phyloP scores from a whole-genome alignment of 2,888 invertebrate genomes.

The Drosophila macrospina region DNA sequence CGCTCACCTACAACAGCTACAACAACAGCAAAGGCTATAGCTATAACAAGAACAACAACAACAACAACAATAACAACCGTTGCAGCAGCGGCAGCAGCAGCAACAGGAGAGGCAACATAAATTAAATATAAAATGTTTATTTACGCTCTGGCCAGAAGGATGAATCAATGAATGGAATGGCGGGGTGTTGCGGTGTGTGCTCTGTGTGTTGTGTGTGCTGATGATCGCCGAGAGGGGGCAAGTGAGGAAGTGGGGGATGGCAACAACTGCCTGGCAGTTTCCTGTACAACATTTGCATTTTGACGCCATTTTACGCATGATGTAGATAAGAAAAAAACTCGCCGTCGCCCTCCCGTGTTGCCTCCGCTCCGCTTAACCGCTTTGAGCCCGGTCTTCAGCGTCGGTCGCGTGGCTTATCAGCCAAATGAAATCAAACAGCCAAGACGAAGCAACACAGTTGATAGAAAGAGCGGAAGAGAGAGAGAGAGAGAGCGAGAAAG shows the following conservation, averaged over 20 bases:
- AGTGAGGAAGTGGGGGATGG: not conserved
- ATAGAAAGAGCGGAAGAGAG: not conserved
- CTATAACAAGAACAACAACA: conserved; percentile 17
- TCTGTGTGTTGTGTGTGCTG: not conserved
- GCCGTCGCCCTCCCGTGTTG: not conserved
- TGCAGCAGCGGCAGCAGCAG: conserved; percentile 9
- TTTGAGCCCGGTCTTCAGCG: conserved; percentile 28
- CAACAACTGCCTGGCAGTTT: conserved; percentile 56
- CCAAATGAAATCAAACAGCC: conserved; percentile 65
- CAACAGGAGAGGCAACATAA: conserved; percentile 55
- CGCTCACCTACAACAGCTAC: conserved; percentile 42
- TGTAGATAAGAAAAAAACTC: conserved; percentile 49
- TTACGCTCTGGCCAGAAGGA: conserved; percentile 63
- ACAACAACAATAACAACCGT: conserved; percentile 24
- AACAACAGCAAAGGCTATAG: conserved; percentile 27
- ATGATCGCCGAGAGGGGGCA: not conserved
- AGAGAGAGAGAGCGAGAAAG: too few species aligned
- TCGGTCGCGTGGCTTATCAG: conserved; percentile 62
- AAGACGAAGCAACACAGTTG: conserved; percentile 40
- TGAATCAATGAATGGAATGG: conserved; percentile 35
- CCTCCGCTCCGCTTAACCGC: not conserved
- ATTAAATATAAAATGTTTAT: conserved; percentile 76
- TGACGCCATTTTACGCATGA: conserved; percentile 77
- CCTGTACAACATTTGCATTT: conserved; percentile 76
- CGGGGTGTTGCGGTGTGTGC: not conserved